These are phyloP conservation scores for Carollia perspicillata DNA, from an alignment of 2,113 vertebrate genomes.

Conservation along the genomic window DNA sequence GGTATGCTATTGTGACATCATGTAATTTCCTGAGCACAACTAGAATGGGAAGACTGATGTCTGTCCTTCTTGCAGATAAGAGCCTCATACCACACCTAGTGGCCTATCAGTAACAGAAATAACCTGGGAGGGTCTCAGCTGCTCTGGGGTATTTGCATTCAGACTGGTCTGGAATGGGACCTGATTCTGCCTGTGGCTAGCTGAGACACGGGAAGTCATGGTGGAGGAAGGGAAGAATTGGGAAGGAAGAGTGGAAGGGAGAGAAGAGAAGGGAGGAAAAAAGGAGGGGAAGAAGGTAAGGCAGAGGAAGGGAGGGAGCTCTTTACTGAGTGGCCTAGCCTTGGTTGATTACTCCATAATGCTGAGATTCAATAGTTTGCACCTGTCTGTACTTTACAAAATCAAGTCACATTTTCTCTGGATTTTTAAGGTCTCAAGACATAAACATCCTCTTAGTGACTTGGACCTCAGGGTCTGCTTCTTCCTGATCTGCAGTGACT, in stretches of 20 bases:
- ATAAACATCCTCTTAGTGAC: slow-evolving; percentile 6
- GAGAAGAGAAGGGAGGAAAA: neutral
- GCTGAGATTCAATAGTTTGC: neutral
- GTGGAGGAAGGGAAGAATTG: neutral
- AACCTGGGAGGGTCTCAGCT: neutral
- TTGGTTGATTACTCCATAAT: neutral
- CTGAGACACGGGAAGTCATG: neutral
- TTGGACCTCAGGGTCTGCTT: neutral
- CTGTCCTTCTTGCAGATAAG: neutral
- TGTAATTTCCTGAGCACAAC: neutral
- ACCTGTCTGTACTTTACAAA: neutral
- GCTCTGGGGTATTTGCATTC: neutral
- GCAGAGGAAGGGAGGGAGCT: neutral
- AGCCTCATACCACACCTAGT: neutral
- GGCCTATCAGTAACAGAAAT: neutral
- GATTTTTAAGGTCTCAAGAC: neutral
- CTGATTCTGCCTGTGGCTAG: neutral
- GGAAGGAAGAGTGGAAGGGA: neutral
- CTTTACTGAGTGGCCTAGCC: neutral
- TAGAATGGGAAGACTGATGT: neutral
- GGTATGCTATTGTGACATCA: neutral
- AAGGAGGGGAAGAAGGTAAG: neutral
- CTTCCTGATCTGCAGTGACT: neutral
- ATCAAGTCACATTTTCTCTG: slow-evolving; percentile 18
- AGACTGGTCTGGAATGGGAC: neutral